Base-by-base conservation (phyloP, 2,797 vertebrate species). In the Bradypodion ventrale region DNA sequence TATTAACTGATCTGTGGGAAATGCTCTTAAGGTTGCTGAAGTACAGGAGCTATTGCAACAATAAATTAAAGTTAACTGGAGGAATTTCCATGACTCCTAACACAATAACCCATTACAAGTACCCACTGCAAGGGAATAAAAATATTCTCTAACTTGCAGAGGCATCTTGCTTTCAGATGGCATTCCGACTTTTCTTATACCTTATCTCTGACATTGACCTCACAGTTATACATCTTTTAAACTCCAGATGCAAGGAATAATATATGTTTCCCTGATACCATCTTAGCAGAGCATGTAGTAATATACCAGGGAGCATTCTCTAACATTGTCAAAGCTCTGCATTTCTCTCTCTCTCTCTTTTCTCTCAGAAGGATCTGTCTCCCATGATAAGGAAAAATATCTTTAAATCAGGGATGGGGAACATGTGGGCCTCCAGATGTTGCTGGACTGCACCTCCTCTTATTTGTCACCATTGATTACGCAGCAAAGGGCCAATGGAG, bases 1-100 rank as follows among this genome's bases (percentile, higher is more conserved):
- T 93, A 91, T 94, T 93, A 95, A 91, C 83, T 10, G 7, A 88
- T 83, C 87, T 89, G 73, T 91, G 89, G 82, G 85, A 94, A 95
- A 91, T 23, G 21, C 46, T 90, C 72, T 89, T 89, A 90, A 89
- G 82, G 69, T 83, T 82, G 60, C 87, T 89, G 87, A 93, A 88
- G 78, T 46, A 44, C 80, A 42, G 73, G 65, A 37, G 2, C 68
- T 77, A 86, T 88, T 90, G 85, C 87, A 92, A 91, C 79, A 91
- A 82, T 87, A 88, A 85, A 89, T 89, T 90, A 91, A 89, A 69
- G 56, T 90, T 83, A 92, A 93, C 60, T 83, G 69, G 87, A 84
- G 42, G 69, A 87, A 92, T 85, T 81, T 87, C 85, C 80, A 81
- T 88, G 63, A 72, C 65, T 90, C 29, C 8, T 89, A 83, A 85